Base-by-base conservation (phyloP, 2,888 invertebrate genomes). In the Cataglyphis cursor region DNA sequence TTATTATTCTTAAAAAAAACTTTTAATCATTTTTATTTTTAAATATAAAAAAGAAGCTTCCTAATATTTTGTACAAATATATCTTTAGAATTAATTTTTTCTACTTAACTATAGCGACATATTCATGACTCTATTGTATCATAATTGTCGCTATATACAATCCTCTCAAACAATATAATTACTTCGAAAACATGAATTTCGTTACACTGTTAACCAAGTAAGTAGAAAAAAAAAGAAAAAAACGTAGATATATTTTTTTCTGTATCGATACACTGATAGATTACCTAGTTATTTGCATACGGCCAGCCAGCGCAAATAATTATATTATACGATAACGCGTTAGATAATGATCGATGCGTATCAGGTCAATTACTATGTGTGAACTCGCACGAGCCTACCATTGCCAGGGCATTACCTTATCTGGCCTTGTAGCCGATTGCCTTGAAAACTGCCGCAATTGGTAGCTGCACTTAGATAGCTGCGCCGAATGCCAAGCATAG, bases 271-370 rank as follows among this genome's bases (percentile, higher is more conserved):
- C 61, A 28, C 57, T 64, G 75, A 70, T 85, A 85, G 74, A 88
- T 89, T 80, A 78, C 65, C 75, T 75, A 76, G 75, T 84, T 86
- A 89, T 88, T 89, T 88, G 81, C 89, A 86, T 89, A 80, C 84
- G 80, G 21, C 78, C 82, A 87, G 87, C 81, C 86, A 82, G 82
- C 84, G 89, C 84, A 86, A 90, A 92, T 92, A 92, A 92, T 92
- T 87, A 88, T 88, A 90, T 89, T 87, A 89, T 91, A 88, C 87
- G 84, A 85, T 81, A 87, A 85, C 87, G 86, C 84, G 88, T 87
- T 83, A 91, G 92, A 92, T 92, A 91, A 92, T 81, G 89, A 91
- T 92, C 90, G 82, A 66, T 59, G 68, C 80, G 65, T 86, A 90
- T 91, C 87, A 74, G 31, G 57, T 87, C 87, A 88, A 85, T 90